phyloP scores from a whole-genome alignment of 1,140 invertebrate species.

The Zaprionus nigranus region DNA sequence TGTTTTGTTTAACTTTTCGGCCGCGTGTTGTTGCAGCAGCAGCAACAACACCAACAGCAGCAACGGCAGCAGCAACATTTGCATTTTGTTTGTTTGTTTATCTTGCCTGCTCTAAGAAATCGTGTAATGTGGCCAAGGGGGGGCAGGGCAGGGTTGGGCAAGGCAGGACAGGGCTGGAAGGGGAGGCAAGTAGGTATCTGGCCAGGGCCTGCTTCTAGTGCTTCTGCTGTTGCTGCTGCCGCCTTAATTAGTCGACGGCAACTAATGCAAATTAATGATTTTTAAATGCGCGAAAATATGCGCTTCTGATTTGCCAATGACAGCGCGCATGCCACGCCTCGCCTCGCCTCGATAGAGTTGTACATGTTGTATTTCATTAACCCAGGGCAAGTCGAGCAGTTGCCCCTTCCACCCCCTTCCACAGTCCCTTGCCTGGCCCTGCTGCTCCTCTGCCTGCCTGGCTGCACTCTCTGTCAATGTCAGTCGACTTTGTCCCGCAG shows the following conservation, averaged over 20 bases:
- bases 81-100: conserved; percentile 66
- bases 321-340: conserved; percentile 6
- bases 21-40: conserved; percentile 19
- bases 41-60: not conserved
- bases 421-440: not conserved
- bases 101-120: conserved; percentile 47
- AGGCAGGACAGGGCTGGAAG: not conserved
- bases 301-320: conserved; percentile 62
- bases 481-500: conserved; percentile 46
- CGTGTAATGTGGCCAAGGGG: conserved; percentile 42
- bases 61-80: conserved; percentile 46
- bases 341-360: conserved; percentile 53
- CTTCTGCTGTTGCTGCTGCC: not conserved
- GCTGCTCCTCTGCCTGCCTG: no score
- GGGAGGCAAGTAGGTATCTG: not conserved
- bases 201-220: not conserved
- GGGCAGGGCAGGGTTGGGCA: not conserved
- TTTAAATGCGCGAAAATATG: conserved; percentile 73
- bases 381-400: conserved; percentile 20
- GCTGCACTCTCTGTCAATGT: conserved; percentile 40
- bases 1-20: conserved; percentile 75
- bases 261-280: conserved; percentile 76
- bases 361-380: conserved; percentile 71
- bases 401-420: not conserved
- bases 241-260: conserved; percentile 62